Percentiles rank a stretch among this genome's conserved stretches.
Conservation (phyloP, 2,888 invertebrate genomes). For the Ectropis crepuscularia region DNA sequence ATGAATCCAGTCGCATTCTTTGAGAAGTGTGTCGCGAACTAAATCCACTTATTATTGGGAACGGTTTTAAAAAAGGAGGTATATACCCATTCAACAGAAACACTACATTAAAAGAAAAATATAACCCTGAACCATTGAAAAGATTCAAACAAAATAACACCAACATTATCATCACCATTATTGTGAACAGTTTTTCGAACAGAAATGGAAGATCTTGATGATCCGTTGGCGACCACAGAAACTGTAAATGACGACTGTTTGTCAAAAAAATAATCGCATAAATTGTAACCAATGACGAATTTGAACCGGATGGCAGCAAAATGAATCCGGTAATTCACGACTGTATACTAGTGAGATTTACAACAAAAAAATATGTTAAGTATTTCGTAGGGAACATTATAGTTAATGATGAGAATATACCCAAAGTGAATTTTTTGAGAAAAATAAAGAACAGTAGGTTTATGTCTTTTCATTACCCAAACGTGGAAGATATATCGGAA, state of each 20-base stretch:
- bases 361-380: constrained; percentile 20
- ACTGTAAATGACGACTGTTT: constrained; percentile 5
- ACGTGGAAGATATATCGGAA: too few relatives aligned
- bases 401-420: constrained; percentile 10
- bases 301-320: constrained; percentile 18
- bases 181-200: constrained; percentile 13
- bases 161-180: constrained; percentile 16
- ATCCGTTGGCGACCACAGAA: constrained; percentile 7
- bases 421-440: constrained; percentile 17
- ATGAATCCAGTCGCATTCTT: constrained; percentile 14
- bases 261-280: background rate
- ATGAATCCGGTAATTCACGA: constrained; percentile 18
- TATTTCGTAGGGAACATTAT: constrained; percentile 16
- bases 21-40: constrained; percentile 19
- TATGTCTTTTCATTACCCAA: constrained; percentile 23
- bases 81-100: background rate
- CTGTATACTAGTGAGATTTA: constrained; percentile 25
- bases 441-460: constrained; percentile 22
- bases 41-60: constrained; percentile 16
- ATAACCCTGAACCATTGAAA: too few relatives aligned
- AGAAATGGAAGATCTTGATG: constrained; percentile 11
- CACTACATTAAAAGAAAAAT: constrained; percentile 7
- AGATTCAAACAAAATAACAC: too few relatives aligned
- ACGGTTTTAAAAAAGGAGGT: constrained; percentile 16
- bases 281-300: constrained; percentile 4